Evolutionary conservation across 1,140 invertebrate genomes (phyloP), one percentile per base, ranked within the genome.

Genomic region (Bombus ignitus): DNA sequence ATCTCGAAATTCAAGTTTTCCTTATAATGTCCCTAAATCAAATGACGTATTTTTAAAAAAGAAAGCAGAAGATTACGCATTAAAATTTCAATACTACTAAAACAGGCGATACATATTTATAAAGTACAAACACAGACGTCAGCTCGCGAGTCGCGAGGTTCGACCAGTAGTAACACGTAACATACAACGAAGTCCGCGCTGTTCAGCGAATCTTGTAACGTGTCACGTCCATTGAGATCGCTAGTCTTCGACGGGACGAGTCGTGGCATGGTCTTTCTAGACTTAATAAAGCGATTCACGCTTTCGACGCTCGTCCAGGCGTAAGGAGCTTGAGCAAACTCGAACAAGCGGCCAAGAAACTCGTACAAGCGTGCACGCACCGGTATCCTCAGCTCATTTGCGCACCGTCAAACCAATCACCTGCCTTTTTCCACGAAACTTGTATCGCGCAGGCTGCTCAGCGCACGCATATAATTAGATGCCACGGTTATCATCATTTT

Each of bases 261-360:
- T 35, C 73, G n/a, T 37, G 35, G 68, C 37, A 70, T 22, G 35
- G 35, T 39, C 74, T 28, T 25, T 44, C 32, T 37, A 75, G 22
- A 15, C n/a, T 85, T 81, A 82, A 89, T 86, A 76, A 88, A 89
- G 47, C 85, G 84, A 88, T 88, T 90, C 73, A 53, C 53, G 59
- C 74, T 84, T 83, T 85, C 74, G 81, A 85, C 72, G 81, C 53
- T 86, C 81, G 15, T 32, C 53, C 15, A 66, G 8, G 35, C 44
- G 25, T 37, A 59, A 76, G 44, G 35, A 53, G 12, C 25, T 12
- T n/a, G 28, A 42, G 28, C 71, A 39, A 39, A n/a, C 71, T 44
- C 71, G 71, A n/a, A 39, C 68, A 39, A 71, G 37, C 35, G 37
- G 68, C 71, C 39, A 37, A 18, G 42, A 39, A 35, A 77, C 57